Evolutionary conservation across 2,797 vertebrate genomes (phyloP).

Genomic region (Diplodus sargus): DNA sequence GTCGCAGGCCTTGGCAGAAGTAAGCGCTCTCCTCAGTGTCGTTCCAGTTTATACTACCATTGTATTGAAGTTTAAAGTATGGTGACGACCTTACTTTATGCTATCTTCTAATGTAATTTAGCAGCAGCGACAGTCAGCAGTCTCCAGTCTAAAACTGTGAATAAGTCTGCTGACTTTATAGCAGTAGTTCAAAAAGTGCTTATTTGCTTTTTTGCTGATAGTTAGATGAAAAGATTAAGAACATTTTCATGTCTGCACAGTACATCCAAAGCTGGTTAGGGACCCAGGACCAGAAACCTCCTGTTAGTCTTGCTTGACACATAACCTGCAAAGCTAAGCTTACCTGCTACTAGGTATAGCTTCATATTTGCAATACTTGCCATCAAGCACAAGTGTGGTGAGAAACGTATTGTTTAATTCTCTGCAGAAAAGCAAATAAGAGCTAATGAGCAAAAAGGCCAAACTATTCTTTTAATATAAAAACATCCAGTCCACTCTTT

Average conservation of each 20-base stretch:
- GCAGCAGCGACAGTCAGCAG: neutral
- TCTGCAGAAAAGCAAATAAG: neutral
- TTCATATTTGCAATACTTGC: neutral
- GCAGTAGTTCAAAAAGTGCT: too few species aligned
- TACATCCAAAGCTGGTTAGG: neutral
- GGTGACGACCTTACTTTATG: fast-evolving
- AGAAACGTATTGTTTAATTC: neutral
- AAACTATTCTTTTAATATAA: neutral
- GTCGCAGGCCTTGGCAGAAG: too few species aligned
- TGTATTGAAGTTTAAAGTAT: too few species aligned
- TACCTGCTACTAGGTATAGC: neutral
- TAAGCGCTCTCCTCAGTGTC: too few species aligned
- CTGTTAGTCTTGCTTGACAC: too few species aligned
- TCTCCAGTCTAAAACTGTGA: neutral
- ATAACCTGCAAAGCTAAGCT: neutral
- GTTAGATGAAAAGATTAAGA: neutral
- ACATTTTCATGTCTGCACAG: neutral
- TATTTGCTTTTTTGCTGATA: neutral
- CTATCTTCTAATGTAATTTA: neutral
- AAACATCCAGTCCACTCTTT: neutral
- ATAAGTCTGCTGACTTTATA: neutral
- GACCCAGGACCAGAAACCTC: neutral
- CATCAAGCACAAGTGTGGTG: neutral
- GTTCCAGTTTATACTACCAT: too few species aligned
- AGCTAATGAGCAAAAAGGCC: neutral